These are phyloP conservation scores for Cladorhizidae sp. DNA, from an alignment of 37 sponge, comb jelly and placozoan species.

Conservation along the genomic window DNA sequence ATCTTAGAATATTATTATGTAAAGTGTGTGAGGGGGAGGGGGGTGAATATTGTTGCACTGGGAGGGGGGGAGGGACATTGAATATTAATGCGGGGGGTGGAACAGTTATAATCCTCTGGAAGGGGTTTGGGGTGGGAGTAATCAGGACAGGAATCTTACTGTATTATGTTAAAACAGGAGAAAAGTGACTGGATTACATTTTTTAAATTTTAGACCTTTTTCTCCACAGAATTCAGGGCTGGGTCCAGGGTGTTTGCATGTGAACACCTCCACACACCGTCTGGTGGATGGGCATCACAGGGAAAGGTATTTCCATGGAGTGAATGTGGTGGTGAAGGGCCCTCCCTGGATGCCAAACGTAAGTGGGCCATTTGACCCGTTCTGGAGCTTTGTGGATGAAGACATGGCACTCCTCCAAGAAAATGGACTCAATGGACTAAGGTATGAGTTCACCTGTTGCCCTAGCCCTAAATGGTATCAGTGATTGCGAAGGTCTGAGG, in stretches of 20 bases:
- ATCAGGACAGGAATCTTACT: too few relatives aligned
- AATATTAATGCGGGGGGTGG: too few relatives aligned
- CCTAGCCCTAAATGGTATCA: background rate
- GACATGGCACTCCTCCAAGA: slow-evolving; percentile 79
- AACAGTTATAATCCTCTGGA: too few relatives aligned
- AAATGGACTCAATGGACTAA: slow-evolving; percentile 78
- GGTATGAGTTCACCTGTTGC: slow-evolving; percentile 40
- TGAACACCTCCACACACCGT: slow-evolving; percentile 64
- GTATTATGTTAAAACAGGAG: too few relatives aligned
- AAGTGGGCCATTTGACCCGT: slow-evolving; percentile 62
- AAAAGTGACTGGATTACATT: too few relatives aligned
- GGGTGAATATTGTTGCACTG: too few relatives aligned
- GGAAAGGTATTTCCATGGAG: slow-evolving; percentile 87
- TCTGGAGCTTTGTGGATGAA: slow-evolving; percentile 64
- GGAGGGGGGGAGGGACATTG: too few relatives aligned
- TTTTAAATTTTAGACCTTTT: too few relatives aligned
- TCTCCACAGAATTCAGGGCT: background rate
- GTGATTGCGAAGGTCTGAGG: too few relatives aligned
- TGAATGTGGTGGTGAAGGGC: slow-evolving; percentile 85
- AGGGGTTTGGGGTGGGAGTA: too few relatives aligned
- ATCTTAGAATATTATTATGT: too few relatives aligned
- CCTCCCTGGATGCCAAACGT: slow-evolving; percentile 83
- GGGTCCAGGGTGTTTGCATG: slow-evolving; percentile 43
- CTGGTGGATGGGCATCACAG: slow-evolving; percentile 63
- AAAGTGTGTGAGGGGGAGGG: too few relatives aligned